Evolutionary conservation across 2,113 vertebrate species (phyloP).

Genomic region (Chloroceryle aenea): DNA sequence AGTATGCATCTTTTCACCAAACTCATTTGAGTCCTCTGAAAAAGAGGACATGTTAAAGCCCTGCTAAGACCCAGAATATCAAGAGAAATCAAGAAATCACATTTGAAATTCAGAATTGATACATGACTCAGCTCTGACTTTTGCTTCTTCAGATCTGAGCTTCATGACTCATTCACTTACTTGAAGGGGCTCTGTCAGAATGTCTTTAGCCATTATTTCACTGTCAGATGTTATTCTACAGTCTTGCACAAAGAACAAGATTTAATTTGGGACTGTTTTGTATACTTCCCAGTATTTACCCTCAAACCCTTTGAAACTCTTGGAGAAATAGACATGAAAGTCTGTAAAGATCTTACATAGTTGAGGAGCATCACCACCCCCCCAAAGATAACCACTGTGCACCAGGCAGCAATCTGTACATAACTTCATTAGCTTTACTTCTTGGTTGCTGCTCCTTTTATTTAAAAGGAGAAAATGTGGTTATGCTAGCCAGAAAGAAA

Average conservation of each 20-base stretch:
- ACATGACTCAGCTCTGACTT: neutral
- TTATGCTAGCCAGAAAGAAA: neutral
- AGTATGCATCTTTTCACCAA: neutral
- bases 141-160: neutral
- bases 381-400: neutral
- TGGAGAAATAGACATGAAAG: neutral
- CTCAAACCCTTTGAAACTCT: neutral
- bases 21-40: neutral
- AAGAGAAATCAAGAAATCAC: neutral
- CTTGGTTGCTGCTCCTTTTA: neutral
- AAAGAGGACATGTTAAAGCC: neutral
- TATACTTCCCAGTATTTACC: neutral
- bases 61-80: neutral
- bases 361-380: neutral
- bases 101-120: constrained; percentile 16
- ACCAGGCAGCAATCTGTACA: neutral
- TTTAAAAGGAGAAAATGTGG: neutral
- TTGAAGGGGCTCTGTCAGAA: constrained; percentile 9
- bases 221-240: neutral
- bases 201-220: neutral
- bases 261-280: neutral
- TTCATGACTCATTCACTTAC: neutral
- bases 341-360: neutral
- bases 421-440: neutral
- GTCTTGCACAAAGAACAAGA: neutral